phyloP scores from a whole-genome alignment of 2,113 vertebrate species.

The Bothrops jararaca region DNA sequence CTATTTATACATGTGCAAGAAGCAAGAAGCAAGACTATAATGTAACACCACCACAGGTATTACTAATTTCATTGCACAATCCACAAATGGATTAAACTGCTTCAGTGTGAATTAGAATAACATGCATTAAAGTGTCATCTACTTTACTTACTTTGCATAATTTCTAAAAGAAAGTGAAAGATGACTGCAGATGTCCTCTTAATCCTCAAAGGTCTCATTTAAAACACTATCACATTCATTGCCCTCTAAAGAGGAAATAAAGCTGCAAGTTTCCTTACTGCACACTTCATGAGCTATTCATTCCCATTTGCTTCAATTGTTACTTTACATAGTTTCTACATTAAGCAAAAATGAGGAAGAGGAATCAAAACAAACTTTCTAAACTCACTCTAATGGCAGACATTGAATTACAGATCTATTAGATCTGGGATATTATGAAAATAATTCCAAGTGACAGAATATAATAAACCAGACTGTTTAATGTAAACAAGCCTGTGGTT shows the following conservation, averaged over 20 bases:
- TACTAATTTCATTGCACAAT: neutral
- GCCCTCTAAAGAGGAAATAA: constrained; percentile 18
- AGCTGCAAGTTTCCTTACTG: constrained; percentile 16
- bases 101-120: neutral
- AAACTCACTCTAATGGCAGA: constrained; percentile 40
- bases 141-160: constrained; percentile 1
- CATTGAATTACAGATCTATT: constrained; percentile 29
- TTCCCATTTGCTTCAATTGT: constrained; percentile 40
- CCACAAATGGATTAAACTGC: neutral
- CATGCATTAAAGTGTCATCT: neutral
- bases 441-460: constrained; percentile 18
- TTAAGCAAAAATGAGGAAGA: constrained; percentile 34
- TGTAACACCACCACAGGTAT: neutral
- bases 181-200: neutral
- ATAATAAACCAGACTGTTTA: too few species aligned
- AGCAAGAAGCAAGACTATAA: neutral
- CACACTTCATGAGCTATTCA: constrained; percentile 16
- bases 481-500: too few species aligned
- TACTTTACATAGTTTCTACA: constrained; percentile 27
- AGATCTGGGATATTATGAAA: constrained; percentile 31
- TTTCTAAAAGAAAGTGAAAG: neutral
- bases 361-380: constrained; percentile 41
- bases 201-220: constrained; percentile 19
- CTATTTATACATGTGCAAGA: neutral
- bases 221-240: neutral